Evolutionary conservation across 2,113 vertebrate genomes (phyloP).

Genomic region (Willisornis vidua): DNA sequence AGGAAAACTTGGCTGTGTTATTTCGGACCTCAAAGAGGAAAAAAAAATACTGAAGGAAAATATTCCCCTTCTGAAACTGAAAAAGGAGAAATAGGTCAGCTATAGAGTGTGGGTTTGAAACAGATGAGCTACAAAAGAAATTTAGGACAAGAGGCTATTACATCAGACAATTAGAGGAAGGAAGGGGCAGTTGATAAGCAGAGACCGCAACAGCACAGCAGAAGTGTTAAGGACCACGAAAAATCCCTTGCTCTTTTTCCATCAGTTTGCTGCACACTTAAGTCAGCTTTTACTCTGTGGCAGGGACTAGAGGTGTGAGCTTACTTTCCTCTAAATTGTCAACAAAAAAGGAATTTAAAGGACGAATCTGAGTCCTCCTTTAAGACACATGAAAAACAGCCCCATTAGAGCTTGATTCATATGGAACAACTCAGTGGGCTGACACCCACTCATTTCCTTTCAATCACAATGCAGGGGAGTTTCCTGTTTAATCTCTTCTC

Average conservation of each 20-base stretch:
- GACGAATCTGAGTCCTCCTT: background rate
- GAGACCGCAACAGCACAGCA: background rate
- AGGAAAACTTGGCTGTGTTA: background rate
- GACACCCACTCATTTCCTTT: conserved; percentile 50
- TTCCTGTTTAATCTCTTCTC: conserved; percentile 36
- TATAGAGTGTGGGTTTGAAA: conserved; percentile 3
- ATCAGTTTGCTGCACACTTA: background rate
- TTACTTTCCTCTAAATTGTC: background rate
- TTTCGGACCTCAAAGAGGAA: background rate
- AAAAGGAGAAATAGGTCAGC: conserved; percentile 35
- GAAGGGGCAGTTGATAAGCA: background rate
- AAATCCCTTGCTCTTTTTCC: background rate
- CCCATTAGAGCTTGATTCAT: conserved; percentile 53
- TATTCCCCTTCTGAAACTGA: background rate
- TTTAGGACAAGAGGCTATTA: background rate
- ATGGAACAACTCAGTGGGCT: conserved; percentile 43
- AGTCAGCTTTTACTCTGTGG: background rate
- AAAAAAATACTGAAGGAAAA: background rate
- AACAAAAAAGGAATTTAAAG: background rate
- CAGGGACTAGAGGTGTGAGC: background rate
- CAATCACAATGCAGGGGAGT: conserved; percentile 29
- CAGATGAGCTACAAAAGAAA: conserved; percentile 7
- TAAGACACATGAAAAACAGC: conserved; percentile 15
- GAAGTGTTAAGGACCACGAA: background rate
- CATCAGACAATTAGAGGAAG: conserved; percentile 24